A percentile compares a stretch with the other conserved stretches of the same genome.
phyloP scores from a whole-genome alignment of 2,888 invertebrate species.

The Hybos culiciformis region DNA sequence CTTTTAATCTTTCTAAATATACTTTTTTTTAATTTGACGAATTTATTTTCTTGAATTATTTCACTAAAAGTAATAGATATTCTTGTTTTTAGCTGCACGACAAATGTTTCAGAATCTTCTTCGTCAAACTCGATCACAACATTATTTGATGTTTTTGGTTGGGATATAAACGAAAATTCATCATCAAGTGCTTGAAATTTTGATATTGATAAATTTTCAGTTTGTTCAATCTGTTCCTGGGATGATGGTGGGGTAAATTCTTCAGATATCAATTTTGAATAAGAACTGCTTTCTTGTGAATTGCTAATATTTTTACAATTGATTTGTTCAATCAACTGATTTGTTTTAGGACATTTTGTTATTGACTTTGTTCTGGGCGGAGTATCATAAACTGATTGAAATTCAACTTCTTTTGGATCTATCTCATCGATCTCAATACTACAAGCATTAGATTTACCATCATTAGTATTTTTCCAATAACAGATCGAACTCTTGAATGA shows the following conservation, averaged over 20 bases:
- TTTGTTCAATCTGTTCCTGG: too few relatives aligned
- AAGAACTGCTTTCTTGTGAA: not conserved
- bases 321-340: slow-evolving; percentile 78
- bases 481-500: slow-evolving; percentile 22
- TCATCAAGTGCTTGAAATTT: not conserved
- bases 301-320: slow-evolving; percentile 59
- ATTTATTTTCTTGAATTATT: slow-evolving; percentile 23
- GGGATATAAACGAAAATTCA: too few relatives aligned
- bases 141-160: too few relatives aligned
- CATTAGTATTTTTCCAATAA: slow-evolving; percentile 10
- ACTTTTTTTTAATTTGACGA: slow-evolving; percentile 24
- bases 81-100: not conserved
- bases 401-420: not conserved
- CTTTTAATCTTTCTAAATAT: slow-evolving; percentile 41
- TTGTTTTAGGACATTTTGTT: slow-evolving; percentile 84
- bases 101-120: slow-evolving; percentile 9
- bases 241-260: not conserved
- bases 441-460: not conserved
- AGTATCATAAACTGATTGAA: not conserved
- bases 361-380: slow-evolving; percentile 65
- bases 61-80: slow-evolving; percentile 22
- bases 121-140: slow-evolving; percentile 11
- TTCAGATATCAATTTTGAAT: not conserved
- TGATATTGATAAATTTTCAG: slow-evolving; percentile 7
- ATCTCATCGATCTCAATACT: not conserved